Evolutionary conservation across 2,113 vertebrate genomes (phyloP).

Genomic region (Dicaeum eximium): DNA sequence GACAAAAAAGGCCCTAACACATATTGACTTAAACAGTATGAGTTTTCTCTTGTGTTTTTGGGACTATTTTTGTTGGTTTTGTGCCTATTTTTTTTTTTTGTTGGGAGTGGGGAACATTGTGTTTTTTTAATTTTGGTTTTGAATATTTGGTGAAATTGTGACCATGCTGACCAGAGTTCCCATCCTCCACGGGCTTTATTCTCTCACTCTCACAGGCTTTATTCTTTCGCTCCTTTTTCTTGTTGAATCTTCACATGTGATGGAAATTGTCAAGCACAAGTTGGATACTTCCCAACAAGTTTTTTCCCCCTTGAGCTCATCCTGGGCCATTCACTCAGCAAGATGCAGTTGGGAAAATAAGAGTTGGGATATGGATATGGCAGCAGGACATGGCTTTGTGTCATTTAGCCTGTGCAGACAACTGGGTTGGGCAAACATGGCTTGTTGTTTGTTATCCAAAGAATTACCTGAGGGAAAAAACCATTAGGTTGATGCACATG

Average conservation of each 20-base stretch:
- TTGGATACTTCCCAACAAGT: background rate
- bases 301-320: background rate
- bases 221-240: background rate
- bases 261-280: background rate
- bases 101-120: background rate
- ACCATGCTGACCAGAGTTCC: background rate
- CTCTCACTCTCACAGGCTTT: background rate
- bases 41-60: background rate
- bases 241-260: background rate
- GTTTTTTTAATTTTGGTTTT: background rate
- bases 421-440: accelerated
- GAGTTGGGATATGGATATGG: background rate
- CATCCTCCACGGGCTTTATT: background rate
- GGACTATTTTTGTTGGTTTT: background rate
- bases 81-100: background rate
- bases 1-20: slow-evolving; percentile 8
- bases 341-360: background rate
- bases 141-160: background rate
- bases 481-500: accelerated
- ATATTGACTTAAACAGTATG: background rate
- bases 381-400: background rate
- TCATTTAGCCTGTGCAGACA: background rate
- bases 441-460: background rate
- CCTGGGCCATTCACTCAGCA: background rate
- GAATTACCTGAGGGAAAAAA: background rate